Base-by-base conservation (phyloP, 2,113 vertebrate genomes). In the Hippocampus abdominalis region DNA sequence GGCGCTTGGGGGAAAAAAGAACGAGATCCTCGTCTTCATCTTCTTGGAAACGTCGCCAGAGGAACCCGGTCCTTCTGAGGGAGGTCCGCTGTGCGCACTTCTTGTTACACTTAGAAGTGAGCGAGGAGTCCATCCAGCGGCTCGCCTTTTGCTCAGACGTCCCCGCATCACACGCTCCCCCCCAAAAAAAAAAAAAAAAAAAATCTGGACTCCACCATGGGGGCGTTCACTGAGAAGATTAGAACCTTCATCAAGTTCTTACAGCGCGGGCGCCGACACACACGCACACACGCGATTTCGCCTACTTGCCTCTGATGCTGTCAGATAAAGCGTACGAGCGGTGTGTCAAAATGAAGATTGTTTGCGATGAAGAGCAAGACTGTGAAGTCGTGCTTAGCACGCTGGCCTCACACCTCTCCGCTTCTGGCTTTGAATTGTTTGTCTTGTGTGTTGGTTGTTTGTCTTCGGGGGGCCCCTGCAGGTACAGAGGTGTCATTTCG, bases 221-320 rank as follows among this genome's bases (percentile, higher is more conserved):
- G 71, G 84, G 78, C 76, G 86, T 81, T 81, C 70, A 66, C 76
- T 85, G 63, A 70, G 71, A 74, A 81, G 76, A 87, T 84, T 81
- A 86, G 70, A 66, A 75, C 72, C 46, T 8, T 49, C 29, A 66
- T 15, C 32, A 77, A 63, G 67, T 46, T 74, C 53, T 49, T 15
- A 4, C 40, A 76, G 77, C 56, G 29, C 29, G 29, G 29, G 3
- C 29, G 29, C 29, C 76, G 64, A 72, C 64, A 70, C 57, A 69
- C 46, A 69, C 66, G 40, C 61, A 71, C 61, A 71, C 15, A 7
- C 2, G 36, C 25, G 29, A 29, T 29, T 10, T 59, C 56, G 13
- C 29, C 12, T 7, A 27, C n/a, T 32, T 32, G 13, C 13, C 27
- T 32, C 0, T 8, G 16, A 3, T 8, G 27, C 20, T 1, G 29